Evolutionary conservation across 2,113 vertebrate species (phyloP).

Genomic region (Brachyhypopomus occidentalis): DNA sequence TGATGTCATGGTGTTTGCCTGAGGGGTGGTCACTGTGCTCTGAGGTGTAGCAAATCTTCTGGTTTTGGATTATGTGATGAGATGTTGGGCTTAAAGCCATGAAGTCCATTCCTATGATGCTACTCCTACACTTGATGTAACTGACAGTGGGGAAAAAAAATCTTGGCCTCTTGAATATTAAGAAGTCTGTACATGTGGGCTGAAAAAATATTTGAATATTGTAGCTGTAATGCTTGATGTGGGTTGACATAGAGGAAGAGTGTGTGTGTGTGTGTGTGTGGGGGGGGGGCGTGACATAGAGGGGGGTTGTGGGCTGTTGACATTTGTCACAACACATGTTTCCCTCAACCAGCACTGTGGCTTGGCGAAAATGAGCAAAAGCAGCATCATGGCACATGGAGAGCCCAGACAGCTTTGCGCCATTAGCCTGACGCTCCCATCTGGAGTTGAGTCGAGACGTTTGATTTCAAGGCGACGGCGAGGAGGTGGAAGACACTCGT

Average conservation of each 20-base stretch:
- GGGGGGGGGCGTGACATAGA: constrained; percentile 19
- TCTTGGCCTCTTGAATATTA: constrained; percentile 47
- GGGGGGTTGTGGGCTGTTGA: not conserved
- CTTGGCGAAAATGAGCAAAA: constrained; percentile 4
- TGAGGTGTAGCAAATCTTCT: constrained; percentile 33
- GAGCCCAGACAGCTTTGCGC: not conserved
- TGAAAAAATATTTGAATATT: constrained; percentile 36
- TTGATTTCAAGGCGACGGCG: constrained; percentile 26
- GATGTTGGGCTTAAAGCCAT: constrained; percentile 49
- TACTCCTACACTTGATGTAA: constrained; percentile 39
- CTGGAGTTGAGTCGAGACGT: constrained; percentile 24
- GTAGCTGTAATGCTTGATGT: constrained; percentile 20
- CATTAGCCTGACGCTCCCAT: constrained; percentile 5
- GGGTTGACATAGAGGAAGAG: constrained; percentile 27
- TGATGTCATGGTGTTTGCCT: constrained; percentile 23
- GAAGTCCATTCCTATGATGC: constrained; percentile 44
- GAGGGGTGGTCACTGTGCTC: constrained; percentile 17
- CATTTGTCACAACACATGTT: not conserved
- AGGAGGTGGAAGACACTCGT: not conserved
- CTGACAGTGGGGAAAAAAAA: constrained; percentile 49
- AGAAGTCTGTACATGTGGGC: constrained; percentile 19
- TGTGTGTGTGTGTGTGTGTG: not conserved
- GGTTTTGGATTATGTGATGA: constrained; percentile 31
- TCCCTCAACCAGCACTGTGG: not conserved
- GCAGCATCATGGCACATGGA: not conserved